phyloP scores from a whole-genome alignment of 2,113 vertebrate genomes.

The Platichthys stellatus region DNA sequence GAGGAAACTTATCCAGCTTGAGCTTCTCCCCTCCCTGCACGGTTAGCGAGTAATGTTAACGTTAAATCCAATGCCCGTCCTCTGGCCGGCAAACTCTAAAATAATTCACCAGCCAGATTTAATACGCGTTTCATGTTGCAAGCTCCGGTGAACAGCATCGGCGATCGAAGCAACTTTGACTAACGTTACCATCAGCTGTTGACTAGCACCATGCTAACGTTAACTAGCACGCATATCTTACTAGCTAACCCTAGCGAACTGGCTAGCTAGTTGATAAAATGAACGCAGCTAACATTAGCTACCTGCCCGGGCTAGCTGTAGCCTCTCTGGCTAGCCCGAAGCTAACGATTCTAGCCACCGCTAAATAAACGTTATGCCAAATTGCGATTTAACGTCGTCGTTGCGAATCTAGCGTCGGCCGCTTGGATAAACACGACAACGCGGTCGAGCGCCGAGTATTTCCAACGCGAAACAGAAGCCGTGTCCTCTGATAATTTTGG shows the following conservation, averaged over 20 bases:
- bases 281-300: conserved; percentile 76
- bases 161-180: conserved; percentile 51
- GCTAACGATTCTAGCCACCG: conserved; percentile 74
- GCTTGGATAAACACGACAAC: conserved; percentile 50
- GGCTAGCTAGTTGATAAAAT: conserved; percentile 76
- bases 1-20: conserved; percentile 85
- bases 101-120: conserved; percentile 58
- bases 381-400: conserved; percentile 64
- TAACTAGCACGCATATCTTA: conserved; percentile 75
- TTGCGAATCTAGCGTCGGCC: conserved; percentile 39
- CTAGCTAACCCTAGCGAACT: conserved; percentile 75
- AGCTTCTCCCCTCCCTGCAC: conserved; percentile 80
- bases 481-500: conserved; percentile 79
- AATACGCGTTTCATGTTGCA: conserved; percentile 45
- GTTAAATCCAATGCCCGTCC: conserved; percentile 69
- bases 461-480: conserved; percentile 46
- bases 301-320: conserved; percentile 61
- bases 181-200: conserved; percentile 70
- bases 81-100: conserved; percentile 64
- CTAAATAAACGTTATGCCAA: conserved; percentile 77
- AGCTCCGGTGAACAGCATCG: conserved; percentile 43
- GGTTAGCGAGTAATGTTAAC: conserved; percentile 74
- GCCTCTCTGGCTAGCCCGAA: conserved; percentile 72
- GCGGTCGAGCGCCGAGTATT: conserved; percentile 24
- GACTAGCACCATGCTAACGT: conserved; percentile 76